Percentiles rank a stretch among this genome's conserved stretches.
phyloP scores from a whole-genome alignment of 2,797 vertebrate species.

The Pseudochirops corinnae region DNA sequence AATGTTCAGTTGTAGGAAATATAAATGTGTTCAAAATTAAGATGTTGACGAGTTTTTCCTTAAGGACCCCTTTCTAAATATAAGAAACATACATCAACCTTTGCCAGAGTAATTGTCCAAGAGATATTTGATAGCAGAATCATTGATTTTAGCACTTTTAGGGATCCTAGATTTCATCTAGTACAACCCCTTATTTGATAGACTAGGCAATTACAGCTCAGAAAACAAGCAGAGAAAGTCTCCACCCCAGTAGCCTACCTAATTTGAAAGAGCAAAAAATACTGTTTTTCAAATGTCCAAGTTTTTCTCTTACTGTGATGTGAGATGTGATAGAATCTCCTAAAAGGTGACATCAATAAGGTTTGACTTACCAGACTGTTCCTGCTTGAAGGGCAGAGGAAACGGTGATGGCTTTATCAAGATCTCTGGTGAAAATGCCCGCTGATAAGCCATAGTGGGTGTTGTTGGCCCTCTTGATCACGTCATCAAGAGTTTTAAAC shows the following conservation, averaged over 20 bases:
- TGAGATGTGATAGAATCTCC: neutral
- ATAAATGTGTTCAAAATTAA: neutral
- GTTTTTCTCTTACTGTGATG: neutral
- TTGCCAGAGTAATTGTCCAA: neutral
- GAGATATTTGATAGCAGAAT: neutral
- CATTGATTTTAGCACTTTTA: neutral
- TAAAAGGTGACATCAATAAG: neutral
- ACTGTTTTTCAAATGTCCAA: neutral
- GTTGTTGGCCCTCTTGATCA: slow-evolving; percentile 92
- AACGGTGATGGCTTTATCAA: slow-evolving; percentile 90
- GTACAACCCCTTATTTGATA: neutral
- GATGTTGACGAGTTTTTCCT: neutral
- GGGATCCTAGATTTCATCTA: neutral
- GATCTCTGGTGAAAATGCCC: slow-evolving; percentile 91
- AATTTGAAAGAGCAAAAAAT: slow-evolving; percentile 10
- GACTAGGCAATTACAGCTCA: neutral
- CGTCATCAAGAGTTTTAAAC: slow-evolving; percentile 90
- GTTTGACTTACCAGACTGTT: slow-evolving; percentile 89
- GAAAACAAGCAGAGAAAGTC: neutral
- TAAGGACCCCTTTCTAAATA: neutral
- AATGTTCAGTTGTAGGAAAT: neutral
- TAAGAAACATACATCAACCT: neutral
- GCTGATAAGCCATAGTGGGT: slow-evolving; percentile 91
- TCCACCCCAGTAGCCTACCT: neutral
- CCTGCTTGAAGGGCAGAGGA: slow-evolving; percentile 91